Evolutionary conservation across 2,113 vertebrate genomes (phyloP).

Genomic region (Choloepus hoffmanni): DNA sequence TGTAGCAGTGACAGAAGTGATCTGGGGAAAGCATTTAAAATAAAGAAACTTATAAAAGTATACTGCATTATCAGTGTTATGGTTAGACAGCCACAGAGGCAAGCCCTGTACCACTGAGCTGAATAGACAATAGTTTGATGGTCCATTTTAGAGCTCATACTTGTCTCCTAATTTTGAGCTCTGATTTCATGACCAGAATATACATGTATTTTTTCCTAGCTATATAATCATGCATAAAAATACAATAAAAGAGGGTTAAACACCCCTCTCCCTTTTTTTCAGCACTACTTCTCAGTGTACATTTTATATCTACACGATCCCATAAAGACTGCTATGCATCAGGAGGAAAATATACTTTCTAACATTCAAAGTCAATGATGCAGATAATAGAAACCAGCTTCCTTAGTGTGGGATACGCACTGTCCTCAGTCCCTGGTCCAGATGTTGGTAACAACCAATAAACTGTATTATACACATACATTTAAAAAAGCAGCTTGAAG

Average conservation of each 20-base stretch:
- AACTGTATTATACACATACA: constrained; percentile 66
- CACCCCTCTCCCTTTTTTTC: constrained; percentile 16
- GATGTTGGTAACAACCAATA: constrained; percentile 79
- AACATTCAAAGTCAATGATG: constrained; percentile 81
- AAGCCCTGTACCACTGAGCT: neutral
- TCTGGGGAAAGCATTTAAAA: constrained; percentile 37
- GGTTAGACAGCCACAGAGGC: neutral
- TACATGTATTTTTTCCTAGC: neutral
- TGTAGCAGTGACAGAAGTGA: neutral
- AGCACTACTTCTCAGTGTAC: constrained; percentile 36
- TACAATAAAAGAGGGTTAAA: constrained; percentile 49
- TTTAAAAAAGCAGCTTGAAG: constrained; percentile 71
- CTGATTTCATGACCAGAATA: constrained; percentile 56
- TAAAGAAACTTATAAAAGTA: constrained; percentile 21
- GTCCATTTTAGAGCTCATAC: neutral
- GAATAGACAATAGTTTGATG: neutral
- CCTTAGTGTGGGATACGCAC: constrained; percentile 70
- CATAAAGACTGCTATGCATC: constrained; percentile 73
- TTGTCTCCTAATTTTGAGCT: constrained; percentile 49
- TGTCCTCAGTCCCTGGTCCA: constrained; percentile 67
- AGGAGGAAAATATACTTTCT: constrained; percentile 79
- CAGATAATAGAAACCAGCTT: constrained; percentile 76
- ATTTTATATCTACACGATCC: constrained; percentile 77
- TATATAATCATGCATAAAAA: constrained; percentile 36
- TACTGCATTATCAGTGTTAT: neutral